Percentiles rank a stretch among this genome's conserved stretches.
phyloP scores from a whole-genome alignment of 2,888 invertebrate genomes.

The Drosophila sordidula region DNA sequence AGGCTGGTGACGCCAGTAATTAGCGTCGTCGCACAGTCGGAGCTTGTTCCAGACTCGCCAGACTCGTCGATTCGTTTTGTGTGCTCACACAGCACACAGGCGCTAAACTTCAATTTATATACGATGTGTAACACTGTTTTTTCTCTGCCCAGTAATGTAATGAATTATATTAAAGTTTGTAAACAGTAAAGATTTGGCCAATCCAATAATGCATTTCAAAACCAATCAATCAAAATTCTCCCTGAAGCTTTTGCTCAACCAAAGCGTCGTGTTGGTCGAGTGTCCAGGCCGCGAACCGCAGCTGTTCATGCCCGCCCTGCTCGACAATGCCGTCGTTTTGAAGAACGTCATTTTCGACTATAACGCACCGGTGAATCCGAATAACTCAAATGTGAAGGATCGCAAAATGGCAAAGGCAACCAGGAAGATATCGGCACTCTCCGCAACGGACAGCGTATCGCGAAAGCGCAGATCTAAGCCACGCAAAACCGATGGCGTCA shows the following conservation, averaged over 20 bases:
- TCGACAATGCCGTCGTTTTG: slow-evolving; percentile 33
- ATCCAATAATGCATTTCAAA: slow-evolving; percentile 28
- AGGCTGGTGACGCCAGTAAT: slow-evolving; percentile 14
- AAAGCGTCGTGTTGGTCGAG: slow-evolving; percentile 48
- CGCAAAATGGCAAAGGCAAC: background rate
- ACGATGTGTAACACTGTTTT: background rate
- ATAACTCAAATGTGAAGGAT: background rate
- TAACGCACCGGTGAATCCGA: background rate
- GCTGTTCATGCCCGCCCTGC: slow-evolving; percentile 46
- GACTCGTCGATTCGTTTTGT: background rate
- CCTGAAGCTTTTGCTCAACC: slow-evolving; percentile 48
- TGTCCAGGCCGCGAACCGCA: slow-evolving; percentile 43
- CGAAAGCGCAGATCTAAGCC: background rate
- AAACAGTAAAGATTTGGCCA: slow-evolving; percentile 10
- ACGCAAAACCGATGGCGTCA: background rate
- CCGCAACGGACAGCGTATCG: background rate
- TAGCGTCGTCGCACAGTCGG: background rate
- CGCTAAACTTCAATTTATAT: slow-evolving; percentile 30
- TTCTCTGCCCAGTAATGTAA: slow-evolving; percentile 29
- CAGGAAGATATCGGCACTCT: background rate
- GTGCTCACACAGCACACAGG: slow-evolving; percentile 7
- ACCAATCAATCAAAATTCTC: slow-evolving; percentile 35
- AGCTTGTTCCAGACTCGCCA: background rate
- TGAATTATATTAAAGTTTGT: slow-evolving; percentile 12
- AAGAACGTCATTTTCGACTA: slow-evolving; percentile 40